Evolutionary conservation across 2,888 invertebrate genomes (phyloP).

Genomic region (Salticus scenicus): DNA sequence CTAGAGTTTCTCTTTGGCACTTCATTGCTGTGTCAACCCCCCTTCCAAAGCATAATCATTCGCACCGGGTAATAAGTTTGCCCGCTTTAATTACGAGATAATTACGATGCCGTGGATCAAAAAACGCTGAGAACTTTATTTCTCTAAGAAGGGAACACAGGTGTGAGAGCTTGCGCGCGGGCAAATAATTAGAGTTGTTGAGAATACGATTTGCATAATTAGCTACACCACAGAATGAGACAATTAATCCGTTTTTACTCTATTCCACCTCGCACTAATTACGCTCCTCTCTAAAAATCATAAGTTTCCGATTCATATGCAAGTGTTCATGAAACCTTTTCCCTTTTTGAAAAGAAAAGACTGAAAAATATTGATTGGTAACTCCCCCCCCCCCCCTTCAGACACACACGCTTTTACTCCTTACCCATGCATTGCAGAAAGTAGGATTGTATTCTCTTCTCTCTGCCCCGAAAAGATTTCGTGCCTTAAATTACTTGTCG

Average conservation of each 20-base stretch:
- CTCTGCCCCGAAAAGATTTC: constrained; percentile 7
- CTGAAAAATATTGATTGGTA: constrained; percentile 6
- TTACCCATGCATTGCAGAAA: background rate
- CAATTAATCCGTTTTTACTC: constrained; percentile 68
- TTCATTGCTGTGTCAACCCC: constrained; percentile 45
- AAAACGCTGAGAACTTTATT: constrained; percentile 60
- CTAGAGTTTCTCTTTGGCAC: constrained; percentile 32
- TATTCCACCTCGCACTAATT: constrained; percentile 24
- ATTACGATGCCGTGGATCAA: constrained; percentile 9
- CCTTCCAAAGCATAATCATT: constrained; percentile 20
- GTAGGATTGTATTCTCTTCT: constrained; percentile 23
- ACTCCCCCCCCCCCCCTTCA: background rate
- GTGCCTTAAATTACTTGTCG: constrained; percentile 59
- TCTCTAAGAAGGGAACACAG: constrained; percentile 47
- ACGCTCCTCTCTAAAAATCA: constrained; percentile 32
- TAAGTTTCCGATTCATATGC: background rate
- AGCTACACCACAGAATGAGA: constrained; percentile 48
- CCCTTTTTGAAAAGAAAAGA: constrained; percentile 13
- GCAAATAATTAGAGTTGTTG: constrained; percentile 63
- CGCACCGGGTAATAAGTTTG: constrained; percentile 30
- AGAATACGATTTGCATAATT: constrained; percentile 66
- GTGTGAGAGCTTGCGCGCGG: constrained; percentile 28
- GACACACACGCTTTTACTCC: constrained; percentile 1
- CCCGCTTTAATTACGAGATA: constrained; percentile 45
- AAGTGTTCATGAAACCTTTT: background rate